These are phyloP conservation scores for Bos taurus DNA, from an alignment of 2,113 vertebrate genomes.

Conservation along the genomic window DNA sequence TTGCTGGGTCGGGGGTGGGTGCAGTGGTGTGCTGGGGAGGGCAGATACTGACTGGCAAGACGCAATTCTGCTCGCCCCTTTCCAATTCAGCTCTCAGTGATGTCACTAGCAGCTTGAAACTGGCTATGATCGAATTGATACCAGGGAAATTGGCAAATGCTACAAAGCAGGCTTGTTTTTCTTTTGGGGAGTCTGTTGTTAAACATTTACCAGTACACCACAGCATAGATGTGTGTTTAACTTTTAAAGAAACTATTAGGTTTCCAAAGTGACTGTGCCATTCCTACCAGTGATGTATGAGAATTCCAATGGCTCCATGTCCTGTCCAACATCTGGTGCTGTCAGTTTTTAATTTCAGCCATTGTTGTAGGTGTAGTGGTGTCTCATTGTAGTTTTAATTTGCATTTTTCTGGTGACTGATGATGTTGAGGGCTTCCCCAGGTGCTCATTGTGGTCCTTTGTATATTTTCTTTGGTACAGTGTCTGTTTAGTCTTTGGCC, in stretches of 20 bases:
- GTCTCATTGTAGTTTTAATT: background rate
- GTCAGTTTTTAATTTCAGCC: background rate
- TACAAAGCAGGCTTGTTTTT: background rate
- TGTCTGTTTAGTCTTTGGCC: background rate
- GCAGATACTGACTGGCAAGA: background rate
- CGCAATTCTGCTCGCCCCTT: background rate
- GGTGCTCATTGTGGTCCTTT: background rate
- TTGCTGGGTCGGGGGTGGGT: background rate
- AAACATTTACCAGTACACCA: background rate
- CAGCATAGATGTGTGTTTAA: background rate
- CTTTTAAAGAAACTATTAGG: background rate
- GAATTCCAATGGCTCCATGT: background rate
- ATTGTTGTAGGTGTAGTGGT: background rate
- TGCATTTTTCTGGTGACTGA: background rate
- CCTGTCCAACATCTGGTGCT: background rate
- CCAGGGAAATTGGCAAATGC: background rate
- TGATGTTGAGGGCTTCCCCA: background rate
- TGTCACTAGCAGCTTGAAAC: background rate
- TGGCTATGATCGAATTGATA: background rate
- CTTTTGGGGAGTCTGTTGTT: background rate
- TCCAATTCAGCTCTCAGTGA: background rate
- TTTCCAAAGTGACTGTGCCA: background rate
- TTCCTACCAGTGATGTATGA: background rate
- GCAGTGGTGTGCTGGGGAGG: background rate
- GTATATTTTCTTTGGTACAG: background rate